Base-by-base conservation (phyloP, 2,888 invertebrate genomes). In the Nymphalis urticae region DNA sequence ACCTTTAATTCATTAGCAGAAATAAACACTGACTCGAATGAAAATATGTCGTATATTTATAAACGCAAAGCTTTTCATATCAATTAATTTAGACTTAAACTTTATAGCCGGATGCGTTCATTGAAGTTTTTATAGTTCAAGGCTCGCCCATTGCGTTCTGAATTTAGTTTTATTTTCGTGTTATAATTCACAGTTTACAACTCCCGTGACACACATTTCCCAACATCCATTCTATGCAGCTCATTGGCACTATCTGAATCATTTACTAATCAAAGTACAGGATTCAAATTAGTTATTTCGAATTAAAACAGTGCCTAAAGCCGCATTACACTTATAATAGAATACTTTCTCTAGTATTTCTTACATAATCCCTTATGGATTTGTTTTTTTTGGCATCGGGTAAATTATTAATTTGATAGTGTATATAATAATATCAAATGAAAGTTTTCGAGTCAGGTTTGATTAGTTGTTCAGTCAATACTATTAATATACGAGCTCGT, bases 61-160 rank as follows among this genome's bases (percentile, higher is more conserved):
- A 62, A 32, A 17, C 21, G 21, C 19, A 13, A 19, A 8, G 47
- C 58, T 58, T 66, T 66, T 66, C 48, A 66, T 48, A 66, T 56
- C 21, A 48, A 62, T 42, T 58, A 67, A 67, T 62, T 58, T 42
- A 42, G 62, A 48, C 60, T 61, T 19, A 17, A n/a, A 19, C 42
- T 69, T 66, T 66, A 66, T 24, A 47, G 58, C 72, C 72, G 72
- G 64, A 69, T 64, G 69, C 48, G 53, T 53, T 53, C 48, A 62
- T 67, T 72, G 48, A 64, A 66, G 58, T 64, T 58, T 72, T 67
- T 64, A 72, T 69, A 67, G 72, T 72, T 69, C 72, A 72, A 72
- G 72, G 72, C 64, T 27, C 42, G 27, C 42, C 36, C 66, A n/a
- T 56, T 64, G 70, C 51, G 53, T 66, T 61, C 50, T 48, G 42